Evolutionary conservation across 2,888 invertebrate species (phyloP).

Genomic region (Sinodicranocentrus sp.): DNA sequence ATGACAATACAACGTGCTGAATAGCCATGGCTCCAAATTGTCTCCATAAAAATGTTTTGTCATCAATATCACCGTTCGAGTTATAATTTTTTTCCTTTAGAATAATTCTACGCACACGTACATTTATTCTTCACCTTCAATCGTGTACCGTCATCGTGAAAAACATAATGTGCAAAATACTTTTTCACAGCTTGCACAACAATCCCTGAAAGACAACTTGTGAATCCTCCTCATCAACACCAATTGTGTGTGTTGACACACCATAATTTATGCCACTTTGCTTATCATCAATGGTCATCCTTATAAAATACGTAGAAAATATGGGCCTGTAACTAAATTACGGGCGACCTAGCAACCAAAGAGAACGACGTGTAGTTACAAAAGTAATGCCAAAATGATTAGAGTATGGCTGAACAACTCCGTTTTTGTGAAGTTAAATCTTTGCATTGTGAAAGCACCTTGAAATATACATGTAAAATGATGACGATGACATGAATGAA

Average conservation of each 20-base stretch:
- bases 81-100: too few species aligned
- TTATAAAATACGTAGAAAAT: constrained; percentile 22
- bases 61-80: constrained; percentile 1
- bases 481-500: too few species aligned
- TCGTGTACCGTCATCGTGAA: constrained; percentile 11
- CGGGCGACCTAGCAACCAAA: constrained; percentile 16
- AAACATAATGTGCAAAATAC: constrained; percentile 2
- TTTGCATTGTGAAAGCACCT: too few species aligned
- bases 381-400: constrained; percentile 34
- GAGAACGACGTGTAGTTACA: constrained; percentile 1
- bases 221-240: constrained; percentile 32
- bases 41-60: not conserved
- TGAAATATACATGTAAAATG: too few species aligned
- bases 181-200: constrained; percentile 38
- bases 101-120: not conserved
- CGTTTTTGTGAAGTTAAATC: constrained; percentile 26
- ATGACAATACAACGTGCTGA: too few species aligned
- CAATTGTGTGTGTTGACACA: constrained; percentile 55
- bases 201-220: constrained; percentile 10
- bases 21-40: not conserved
- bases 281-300: constrained; percentile 48
- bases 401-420: constrained; percentile 10
- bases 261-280: constrained; percentile 50
- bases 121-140: constrained; percentile 20
- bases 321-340: constrained; percentile 28